Percentiles rank a stretch among this genome's conserved stretches.
phyloP scores from a whole-genome alignment of 2,888 invertebrate genomes.

The Eupeodes latifasciatus region DNA sequence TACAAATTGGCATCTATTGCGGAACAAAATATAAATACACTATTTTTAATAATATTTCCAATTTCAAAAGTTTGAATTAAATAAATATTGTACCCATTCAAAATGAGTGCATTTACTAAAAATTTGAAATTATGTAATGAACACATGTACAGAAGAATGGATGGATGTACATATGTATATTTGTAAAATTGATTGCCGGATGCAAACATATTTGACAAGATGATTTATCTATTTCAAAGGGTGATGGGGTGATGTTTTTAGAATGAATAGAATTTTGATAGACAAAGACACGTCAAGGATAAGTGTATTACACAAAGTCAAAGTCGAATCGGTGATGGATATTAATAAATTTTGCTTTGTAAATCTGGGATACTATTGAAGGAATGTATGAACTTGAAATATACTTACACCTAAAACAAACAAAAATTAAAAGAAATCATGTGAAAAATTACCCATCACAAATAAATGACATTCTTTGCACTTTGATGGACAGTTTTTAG shows the following conservation, averaged over 20 bases:
- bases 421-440: not conserved
- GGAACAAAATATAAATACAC: constrained; percentile 39
- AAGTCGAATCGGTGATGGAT: not conserved
- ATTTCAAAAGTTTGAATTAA: not conserved
- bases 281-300: constrained; percentile 12
- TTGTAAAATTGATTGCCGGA: constrained; percentile 1
- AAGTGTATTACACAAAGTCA: not conserved
- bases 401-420: not conserved
- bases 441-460: not conserved
- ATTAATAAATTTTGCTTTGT: not conserved
- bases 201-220: constrained; percentile 1
- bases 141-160: too few species aligned
- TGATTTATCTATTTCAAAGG: constrained; percentile 9
- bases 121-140: not conserved
- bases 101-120: not conserved
- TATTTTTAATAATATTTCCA: constrained; percentile 5
- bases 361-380: not conserved
- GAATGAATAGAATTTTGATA: not conserved
- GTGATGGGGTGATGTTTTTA: not conserved
- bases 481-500: too few species aligned
- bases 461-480: not conserved
- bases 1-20: constrained; percentile 54
- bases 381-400: too few species aligned
- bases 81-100: not conserved
- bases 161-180: too few species aligned